A percentile compares a stretch with the other conserved stretches of the same genome.
Evolutionary conservation across 2,113 vertebrate genomes (phyloP).

Genomic region (Enhydra lutris): DNA sequence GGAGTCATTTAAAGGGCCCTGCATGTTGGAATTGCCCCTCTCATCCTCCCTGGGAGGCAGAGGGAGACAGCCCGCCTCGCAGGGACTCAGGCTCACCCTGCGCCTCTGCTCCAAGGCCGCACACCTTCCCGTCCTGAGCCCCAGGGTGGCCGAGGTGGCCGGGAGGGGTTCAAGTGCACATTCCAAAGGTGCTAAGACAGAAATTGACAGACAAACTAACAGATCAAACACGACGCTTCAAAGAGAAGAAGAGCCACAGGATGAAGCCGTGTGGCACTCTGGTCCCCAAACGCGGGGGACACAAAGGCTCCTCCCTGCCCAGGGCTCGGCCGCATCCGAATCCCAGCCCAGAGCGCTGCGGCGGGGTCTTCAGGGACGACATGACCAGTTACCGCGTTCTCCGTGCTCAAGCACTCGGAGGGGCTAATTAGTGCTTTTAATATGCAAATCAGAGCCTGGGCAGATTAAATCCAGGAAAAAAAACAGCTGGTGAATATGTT

Average conservation of each 20-base stretch:
- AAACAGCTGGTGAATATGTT: conserved; percentile 97
- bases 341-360: conserved; percentile 80
- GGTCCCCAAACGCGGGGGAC: conserved; percentile 77
- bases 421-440: conserved; percentile 99
- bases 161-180: background rate
- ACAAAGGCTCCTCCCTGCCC: conserved; percentile 83
- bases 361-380: conserved; percentile 83
- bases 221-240: conserved; percentile 89
- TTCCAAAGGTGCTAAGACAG: conserved; percentile 42
- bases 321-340: conserved; percentile 80
- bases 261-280: conserved; percentile 71
- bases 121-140: background rate
- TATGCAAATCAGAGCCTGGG: conserved; percentile 97
- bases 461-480: conserved; percentile 93
- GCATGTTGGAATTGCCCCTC: background rate
- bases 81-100: conserved; percentile 35
- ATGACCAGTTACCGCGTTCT: conserved; percentile 90
- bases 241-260: conserved; percentile 83
- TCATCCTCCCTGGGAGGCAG: background rate
- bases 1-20: conserved; percentile 56
- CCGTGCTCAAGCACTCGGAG: conserved; percentile 92
- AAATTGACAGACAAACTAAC: conserved; percentile 84
- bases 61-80: background rate
- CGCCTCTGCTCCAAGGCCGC: background rate
- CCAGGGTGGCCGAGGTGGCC: background rate